Evolutionary conservation across 2,888 invertebrate species (phyloP), one percentile per base, ranked within the genome.

Genomic region (Platerodrilus igneus): DNA sequence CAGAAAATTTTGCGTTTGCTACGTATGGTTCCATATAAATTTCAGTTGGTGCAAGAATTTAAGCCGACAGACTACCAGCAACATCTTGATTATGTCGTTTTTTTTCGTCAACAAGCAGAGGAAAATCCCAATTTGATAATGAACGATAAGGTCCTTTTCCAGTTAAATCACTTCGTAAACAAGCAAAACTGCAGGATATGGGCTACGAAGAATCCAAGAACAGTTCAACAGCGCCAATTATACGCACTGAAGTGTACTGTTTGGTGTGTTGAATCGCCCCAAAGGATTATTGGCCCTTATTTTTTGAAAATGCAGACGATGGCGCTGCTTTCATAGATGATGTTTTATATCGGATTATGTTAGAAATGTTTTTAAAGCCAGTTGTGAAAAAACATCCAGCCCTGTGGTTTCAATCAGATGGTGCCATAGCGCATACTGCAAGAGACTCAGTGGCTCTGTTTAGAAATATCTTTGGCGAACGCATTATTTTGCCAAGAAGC

Each of bases 31-130:
- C 45, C 41, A 16, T 45, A 41, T 30, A 44, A 41, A 38, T 20
- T 38, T 6, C 41, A 41, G 41, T 39, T 49, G 23, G 46, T 47
- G 38, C 38, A 42, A 35, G 30, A 46, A 35, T 17, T 45, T 17
- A 38, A 42, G 22, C 38, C 39, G 18, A 30, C 41, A 37, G 33
- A 34, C 19, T 22, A 18, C 31, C 11, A 30, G 26, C 25, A 41
- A 18, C 26, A 31, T 11, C 32, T 34, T 30, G 38, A 35, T 38
- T 37, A 37, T 45, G 25, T 14, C n/a, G n/a, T n/a, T n/a, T n/a
- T n/a, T n/a, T n/a, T n/a, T n/a, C n/a, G n/a, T n/a, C n/a, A n/a
- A n/a, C n/a, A n/a, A n/a, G n/a, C n/a, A n/a, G 4, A 37, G 37
- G 36, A 37, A 45, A 39, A 39, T 21, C 22, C 29, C 18, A 17